Evolutionary conservation across 2,113 vertebrate species (phyloP).

Genomic region (Pogona vitticeps): DNA sequence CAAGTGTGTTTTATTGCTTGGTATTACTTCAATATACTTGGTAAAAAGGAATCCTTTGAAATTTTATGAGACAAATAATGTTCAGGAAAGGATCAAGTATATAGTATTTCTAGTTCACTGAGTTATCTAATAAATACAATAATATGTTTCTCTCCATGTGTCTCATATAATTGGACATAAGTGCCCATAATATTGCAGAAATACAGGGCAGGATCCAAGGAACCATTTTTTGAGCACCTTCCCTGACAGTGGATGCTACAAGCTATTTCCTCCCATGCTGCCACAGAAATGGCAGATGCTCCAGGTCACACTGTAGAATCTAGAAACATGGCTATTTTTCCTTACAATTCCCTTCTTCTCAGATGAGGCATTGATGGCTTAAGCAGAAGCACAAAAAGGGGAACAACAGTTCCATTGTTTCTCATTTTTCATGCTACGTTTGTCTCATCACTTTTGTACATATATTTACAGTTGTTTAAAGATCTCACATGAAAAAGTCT

Average conservation of each 20-base stretch:
- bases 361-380: background rate
- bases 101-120: background rate
- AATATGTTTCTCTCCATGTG: background rate
- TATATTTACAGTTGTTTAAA: too few relatives aligned
- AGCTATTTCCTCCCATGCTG: background rate
- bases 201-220: background rate
- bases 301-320: background rate
- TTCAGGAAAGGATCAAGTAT: background rate
- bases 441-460: too few relatives aligned
- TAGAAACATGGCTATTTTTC: background rate
- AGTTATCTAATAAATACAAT: background rate
- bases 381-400: too few relatives aligned
- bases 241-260: background rate
- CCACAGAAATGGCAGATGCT: background rate
- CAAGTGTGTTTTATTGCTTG: constrained; percentile 24
- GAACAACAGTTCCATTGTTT: too few relatives aligned
- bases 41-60: constrained; percentile 33
- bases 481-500: too few relatives aligned
- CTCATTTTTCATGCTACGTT: too few relatives aligned
- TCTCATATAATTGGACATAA: background rate
- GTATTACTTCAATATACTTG: background rate
- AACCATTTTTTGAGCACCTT: background rate
- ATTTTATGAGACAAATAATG: constrained; percentile 19
- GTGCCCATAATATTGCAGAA: background rate
- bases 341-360: background rate